Base-by-base conservation (phyloP, 2,888 invertebrate species). In the Himalopsyche kuldschensis region DNA sequence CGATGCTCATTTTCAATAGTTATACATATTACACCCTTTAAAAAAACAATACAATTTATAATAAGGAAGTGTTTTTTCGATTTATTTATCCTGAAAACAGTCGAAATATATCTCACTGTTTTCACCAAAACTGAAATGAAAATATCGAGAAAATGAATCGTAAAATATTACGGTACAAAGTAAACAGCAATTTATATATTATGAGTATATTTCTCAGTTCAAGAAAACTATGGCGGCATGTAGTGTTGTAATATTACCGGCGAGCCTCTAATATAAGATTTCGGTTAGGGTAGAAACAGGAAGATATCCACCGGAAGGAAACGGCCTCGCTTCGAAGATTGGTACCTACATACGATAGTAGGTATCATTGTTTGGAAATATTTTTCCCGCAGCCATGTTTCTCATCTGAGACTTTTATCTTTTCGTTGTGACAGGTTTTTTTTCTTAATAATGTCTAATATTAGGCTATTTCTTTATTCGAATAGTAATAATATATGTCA, bases 271-370 rank as follows among this genome's bases (percentile, higher is more conserved):
- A 69, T 69, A 69, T 69, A 69, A 69, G 69, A 69, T 69, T 69
- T 69, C 69, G 27, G 69, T 69, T 69, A 69, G 69, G 69, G 69
- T 69, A 30, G 24, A 69, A 27, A 69, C 69, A 69, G 69, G 69
- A 69, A 69, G 69, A 69, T 69, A 69, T 69, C 69, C 69, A 69
- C 69, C 69, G 69, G 69, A 69, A 69, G 69, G 69, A 69, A 69
- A 69, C 69, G 69, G 69, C 69, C 69, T 69, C 69, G 69, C 24
- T 69, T 69, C 69, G 69, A 27, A 69, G 69, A 69, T 27, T 30
- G 15, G 5, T 27, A 69, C 24, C 55, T 55, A 20, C 55, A 55
- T 55, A 55, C 24, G 55, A 55, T 55, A 55, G 55, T 55, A 55
- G 55, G 55, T n/a, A 55, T 69, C 69, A 27, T 69, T 69, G 69